Base-by-base conservation (phyloP, 2,797 vertebrate species). In the Notamacropus eugenii region DNA sequence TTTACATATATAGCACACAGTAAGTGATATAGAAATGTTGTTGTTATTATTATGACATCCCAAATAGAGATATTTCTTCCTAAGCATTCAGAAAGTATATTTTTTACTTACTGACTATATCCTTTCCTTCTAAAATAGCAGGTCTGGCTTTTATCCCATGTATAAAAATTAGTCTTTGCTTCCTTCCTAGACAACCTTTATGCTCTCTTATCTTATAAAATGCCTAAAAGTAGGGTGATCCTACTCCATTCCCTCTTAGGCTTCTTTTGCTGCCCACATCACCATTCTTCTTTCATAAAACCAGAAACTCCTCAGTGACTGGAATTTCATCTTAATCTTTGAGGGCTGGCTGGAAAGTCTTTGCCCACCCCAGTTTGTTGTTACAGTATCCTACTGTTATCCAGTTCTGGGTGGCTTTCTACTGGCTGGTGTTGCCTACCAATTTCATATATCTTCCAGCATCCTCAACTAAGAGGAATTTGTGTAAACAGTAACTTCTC, bases 211-310 rank as follows among this genome's bases (percentile, higher is more conserved):
- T 24, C 58, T 50, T 92, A 29, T 74, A 93, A 93, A 57, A 55
- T 59, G 74, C 54, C 74, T 93, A 55, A 74, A 94, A 87, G 19
- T 67, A 34, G 96, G 57, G 28, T n/a, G 28, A 93, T 94, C 6
- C 6, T 52, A 4, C 12, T 92, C 13, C 94, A 92, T 55, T 92
- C 40, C 29, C 56, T 92, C 92, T 58, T 34, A 10, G 28, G 6
- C 29, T 56, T n/a, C 94, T 93, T 67, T 24, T 91, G 4, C n/a
- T 92, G 56, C 46, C 8, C 28, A 46, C n/a, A 8, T 74, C 93
- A 87, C 95, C 55, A 59, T 87, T 96, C 92, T 94, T 92, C 74
- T 93, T 94, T 94, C 62, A 54, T 91, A 90, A 96, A 95, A 95
- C 31, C 54, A 95, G 50, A 55, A 87, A 56, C 74, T 87, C 74